phyloP scores from a whole-genome alignment of 2,113 vertebrate species.

The Prionailurus viverrinus region DNA sequence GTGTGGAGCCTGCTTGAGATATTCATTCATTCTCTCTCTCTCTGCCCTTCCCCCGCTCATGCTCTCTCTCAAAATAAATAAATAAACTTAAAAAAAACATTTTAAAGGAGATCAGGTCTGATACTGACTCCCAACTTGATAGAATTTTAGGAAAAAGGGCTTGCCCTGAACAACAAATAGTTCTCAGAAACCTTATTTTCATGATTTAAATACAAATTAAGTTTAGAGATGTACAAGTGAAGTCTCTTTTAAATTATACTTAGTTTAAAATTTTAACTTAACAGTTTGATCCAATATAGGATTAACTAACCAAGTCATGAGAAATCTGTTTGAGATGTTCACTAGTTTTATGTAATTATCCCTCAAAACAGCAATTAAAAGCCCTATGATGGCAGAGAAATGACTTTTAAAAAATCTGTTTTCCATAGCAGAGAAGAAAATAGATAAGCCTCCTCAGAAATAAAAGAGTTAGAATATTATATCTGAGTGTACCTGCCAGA shows the following conservation, averaged over 20 bases:
- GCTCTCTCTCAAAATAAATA: no score
- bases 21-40: no score
- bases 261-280: constrained; percentile 52
- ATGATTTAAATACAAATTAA: constrained; percentile 17
- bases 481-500: neutral
- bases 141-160: neutral
- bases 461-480: constrained; percentile 13
- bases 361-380: constrained; percentile 29
- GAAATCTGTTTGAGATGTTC: constrained; percentile 15
- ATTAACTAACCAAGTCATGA: neutral
- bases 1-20: no score
- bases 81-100: no score
- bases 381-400: neutral
- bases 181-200: constrained; percentile 56
- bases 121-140: neutral
- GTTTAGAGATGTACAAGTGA: neutral
- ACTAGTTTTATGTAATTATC: constrained; percentile 34
- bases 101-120: neutral
- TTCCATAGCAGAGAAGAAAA: neutral
- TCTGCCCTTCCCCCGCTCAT: no score
- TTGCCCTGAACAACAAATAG: neutral
- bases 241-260: constrained; percentile 31
- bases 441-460: neutral
- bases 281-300: neutral
- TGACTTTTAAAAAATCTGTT: neutral